These are phyloP conservation scores for Bombus pascuorum DNA, from an alignment of 1,140 invertebrate genomes.

Conservation along the genomic window DNA sequence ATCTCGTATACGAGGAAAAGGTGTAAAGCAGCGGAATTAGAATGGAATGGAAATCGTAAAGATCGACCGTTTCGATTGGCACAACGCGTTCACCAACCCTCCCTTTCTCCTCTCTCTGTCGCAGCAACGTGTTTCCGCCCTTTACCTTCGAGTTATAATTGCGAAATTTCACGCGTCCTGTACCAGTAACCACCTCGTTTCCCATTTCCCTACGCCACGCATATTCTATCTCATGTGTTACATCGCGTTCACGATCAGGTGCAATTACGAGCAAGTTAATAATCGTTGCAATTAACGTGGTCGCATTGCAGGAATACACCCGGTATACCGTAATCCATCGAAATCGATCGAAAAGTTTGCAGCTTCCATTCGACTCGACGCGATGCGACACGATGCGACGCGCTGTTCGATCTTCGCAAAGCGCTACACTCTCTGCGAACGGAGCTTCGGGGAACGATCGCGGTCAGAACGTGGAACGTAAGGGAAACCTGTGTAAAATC, in stretches of 20 bases:
- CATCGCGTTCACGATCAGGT: slow-evolving; percentile 77
- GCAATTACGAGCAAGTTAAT: slow-evolving; percentile 81
- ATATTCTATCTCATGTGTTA: slow-evolving; percentile 61
- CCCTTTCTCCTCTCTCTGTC: slow-evolving; percentile 15
- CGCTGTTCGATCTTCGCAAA: background rate
- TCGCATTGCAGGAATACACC: slow-evolving; percentile 17
- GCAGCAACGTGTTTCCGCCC: slow-evolving; percentile 6
- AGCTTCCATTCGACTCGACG: background rate
- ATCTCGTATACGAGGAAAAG: background rate
- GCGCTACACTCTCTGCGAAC: background rate
- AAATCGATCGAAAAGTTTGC: slow-evolving; percentile 30
- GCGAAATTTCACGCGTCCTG: slow-evolving; percentile 10
- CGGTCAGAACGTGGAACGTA: background rate
- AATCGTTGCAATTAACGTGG: slow-evolving; percentile 72
- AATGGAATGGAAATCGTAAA: background rate
- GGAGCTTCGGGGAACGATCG: background rate
- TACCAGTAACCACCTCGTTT: slow-evolving; percentile 21
- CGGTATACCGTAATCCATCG: slow-evolving; percentile 22
- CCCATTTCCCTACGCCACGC: slow-evolving; percentile 24
- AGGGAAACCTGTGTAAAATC: background rate
- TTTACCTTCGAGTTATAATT: slow-evolving; percentile 13
- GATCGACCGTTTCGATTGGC: background rate
- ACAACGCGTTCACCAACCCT: background rate
- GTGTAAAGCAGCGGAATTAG: background rate
- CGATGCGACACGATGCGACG: background rate